Conservation (phyloP, 2,888 invertebrate genomes). For the Ditula angustiorana region DNA sequence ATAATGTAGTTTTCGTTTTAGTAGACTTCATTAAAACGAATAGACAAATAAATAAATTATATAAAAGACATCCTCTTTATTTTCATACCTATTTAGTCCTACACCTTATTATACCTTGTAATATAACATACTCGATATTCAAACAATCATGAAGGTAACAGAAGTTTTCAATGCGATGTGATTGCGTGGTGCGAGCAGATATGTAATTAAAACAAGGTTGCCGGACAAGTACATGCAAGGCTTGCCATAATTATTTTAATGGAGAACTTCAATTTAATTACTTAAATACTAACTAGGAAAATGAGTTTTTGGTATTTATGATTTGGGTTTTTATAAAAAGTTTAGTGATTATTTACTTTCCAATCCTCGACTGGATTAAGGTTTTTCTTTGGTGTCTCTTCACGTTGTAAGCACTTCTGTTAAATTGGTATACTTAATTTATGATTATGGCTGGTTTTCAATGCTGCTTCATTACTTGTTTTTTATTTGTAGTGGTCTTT, state of each 20-base stretch:
- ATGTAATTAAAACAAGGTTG: constrained; percentile 35
- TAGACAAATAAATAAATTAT: constrained; percentile 68
- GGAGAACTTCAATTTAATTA: constrained; percentile 11
- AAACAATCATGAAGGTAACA: constrained; percentile 25
- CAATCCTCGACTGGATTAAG: too few species aligned
- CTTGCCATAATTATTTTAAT: constrained; percentile 26
- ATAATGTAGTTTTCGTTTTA: constrained; percentile 75
- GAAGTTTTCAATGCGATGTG: constrained; percentile 28
- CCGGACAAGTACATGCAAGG: constrained; percentile 24
- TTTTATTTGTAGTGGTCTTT: too few species aligned
- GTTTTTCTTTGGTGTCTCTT: too few species aligned
- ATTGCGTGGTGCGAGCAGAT: constrained; percentile 22
- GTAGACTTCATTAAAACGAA: constrained; percentile 67
- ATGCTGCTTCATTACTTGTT: neutral
- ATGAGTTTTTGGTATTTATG: neutral
- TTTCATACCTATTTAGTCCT: neutral
- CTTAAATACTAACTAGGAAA: neutral
- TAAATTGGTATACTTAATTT: too few species aligned
- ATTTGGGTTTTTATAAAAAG: too few species aligned
- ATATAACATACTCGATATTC: constrained; percentile 14
- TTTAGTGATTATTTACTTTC: too few species aligned
- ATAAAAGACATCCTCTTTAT: constrained; percentile 38
- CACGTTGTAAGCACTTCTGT: too few species aligned
- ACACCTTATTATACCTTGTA: neutral
- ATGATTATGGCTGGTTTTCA: too few species aligned